Conservation (phyloP, 2,888 invertebrate species). For the Chloromyia formosa region DNA sequence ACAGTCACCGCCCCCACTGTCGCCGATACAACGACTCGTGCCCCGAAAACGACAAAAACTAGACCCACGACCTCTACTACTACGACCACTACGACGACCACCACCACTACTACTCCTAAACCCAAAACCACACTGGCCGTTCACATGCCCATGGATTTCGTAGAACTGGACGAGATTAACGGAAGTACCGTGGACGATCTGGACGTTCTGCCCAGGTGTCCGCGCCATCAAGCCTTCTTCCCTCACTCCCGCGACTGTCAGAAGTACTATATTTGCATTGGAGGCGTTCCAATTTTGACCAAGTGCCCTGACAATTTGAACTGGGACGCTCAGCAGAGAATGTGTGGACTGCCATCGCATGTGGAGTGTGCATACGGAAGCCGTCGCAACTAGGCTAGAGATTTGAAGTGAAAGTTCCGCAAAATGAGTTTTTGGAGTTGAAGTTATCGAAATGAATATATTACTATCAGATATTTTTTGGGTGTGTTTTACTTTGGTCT, state of each 20-base stretch:
- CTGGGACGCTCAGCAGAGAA: constrained; percentile 55
- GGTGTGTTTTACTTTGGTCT: too few species aligned
- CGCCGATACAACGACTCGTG: constrained; percentile 20
- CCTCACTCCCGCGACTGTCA: constrained; percentile 58
- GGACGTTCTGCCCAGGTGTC: constrained; percentile 53
- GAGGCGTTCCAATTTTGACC: constrained; percentile 58
- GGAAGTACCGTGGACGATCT: neutral
- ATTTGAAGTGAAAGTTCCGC: too few species aligned
- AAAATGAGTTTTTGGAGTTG: too few species aligned
- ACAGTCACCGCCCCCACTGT: constrained; percentile 15
- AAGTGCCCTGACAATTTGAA: constrained; percentile 58
- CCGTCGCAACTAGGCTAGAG: too few species aligned
- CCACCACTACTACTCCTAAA: constrained; percentile 29
- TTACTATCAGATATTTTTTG: too few species aligned
- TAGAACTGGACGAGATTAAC: neutral
- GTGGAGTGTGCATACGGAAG: constrained; percentile 9
- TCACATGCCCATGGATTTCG: constrained; percentile 27
- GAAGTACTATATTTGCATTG: constrained; percentile 61
- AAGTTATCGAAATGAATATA: too few species aligned
- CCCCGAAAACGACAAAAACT: constrained; percentile 38
- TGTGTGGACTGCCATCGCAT: constrained; percentile 34
- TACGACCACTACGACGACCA: neutral
- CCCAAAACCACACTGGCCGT: constrained; percentile 20
- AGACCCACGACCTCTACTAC: constrained; percentile 10
- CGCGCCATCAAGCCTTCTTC: constrained; percentile 56